Base-by-base conservation (phyloP, 2,888 invertebrate genomes). In the Linnaemya tessellans region DNA sequence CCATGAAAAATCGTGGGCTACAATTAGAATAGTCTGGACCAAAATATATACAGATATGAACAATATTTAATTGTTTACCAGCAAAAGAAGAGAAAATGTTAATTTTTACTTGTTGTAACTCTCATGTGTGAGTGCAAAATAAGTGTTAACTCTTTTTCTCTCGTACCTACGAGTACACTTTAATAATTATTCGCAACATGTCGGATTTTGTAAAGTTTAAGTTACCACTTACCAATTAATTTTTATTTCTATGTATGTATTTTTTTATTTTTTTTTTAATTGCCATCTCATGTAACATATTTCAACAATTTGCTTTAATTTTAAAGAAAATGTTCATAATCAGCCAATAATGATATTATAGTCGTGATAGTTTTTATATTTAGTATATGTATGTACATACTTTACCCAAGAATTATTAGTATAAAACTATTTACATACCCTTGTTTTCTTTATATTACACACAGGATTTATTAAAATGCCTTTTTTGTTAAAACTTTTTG, bases 381-480 rank as follows among this genome's bases (percentile, higher is more conserved):
- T 3, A 3, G 2, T 30, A 30, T 30, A 46, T n/a, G n/a, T 25
- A 64, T 20, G 20, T 20, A 67, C 67, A 70, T 77, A 84, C 73
- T 35, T 74, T 85, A 79, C 74, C 84, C 11, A 79, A 58, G 71
- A 65, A 73, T 68, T 67, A 70, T 70, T 62, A 41, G 41, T 64
- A 62, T 58, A 78, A 74, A 30, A 64, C 74, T 78, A 74, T 78
- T 85, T 81, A 85, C 84, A 85, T 85, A 85, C 84, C 84, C 84
- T 79, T 81, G 41, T 81, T 64, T 81, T 84, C 77, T 73, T 56
- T 30, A 81, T 74, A 85, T 74, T 71, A 77, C 67, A 73, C 67
- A 75, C 62, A 64, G 56, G 70, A 82, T 58, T 82, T 77, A 38
- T 73, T 58, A 49, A 15, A 80, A 73, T 64, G 75, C 68, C 75